Base-by-base conservation (phyloP, 2,797 vertebrate species). In the Anabacerthia variegaticeps region DNA sequence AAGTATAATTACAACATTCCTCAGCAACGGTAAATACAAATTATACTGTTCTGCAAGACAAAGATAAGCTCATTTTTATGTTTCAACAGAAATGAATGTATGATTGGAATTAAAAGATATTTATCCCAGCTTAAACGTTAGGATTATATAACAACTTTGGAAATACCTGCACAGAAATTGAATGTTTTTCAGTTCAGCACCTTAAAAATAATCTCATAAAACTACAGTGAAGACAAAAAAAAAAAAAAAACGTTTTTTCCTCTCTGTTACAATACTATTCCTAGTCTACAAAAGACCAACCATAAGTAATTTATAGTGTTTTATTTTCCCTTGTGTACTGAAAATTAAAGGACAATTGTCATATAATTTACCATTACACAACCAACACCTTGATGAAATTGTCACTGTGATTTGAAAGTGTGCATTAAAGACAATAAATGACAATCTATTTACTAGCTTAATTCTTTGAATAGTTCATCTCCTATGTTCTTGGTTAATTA, bases 21-120 rank as follows among this genome's bases (percentile, higher is more conserved):
- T 96, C 92, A 93, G 76, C 87, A 96, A 96, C 44, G 76, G 95
- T 96, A 97, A 92, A 97, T 78, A 96, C 75, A 96, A 93, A 95
- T 72, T 85, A 80, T 74, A 93, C 78, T 96, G 48, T 91, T 97
- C 96, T 98, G 97, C 79, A 75, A 95, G 96, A 96, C 90, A 96
- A 97, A 97, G 96, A 97, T 97, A 98, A 98, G 93, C 95, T 88
- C 44, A 11, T 85, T 89, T 95, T 94, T 96, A 84, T 89, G 86
- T 96, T 95, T 97, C 80, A 62, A 96, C 88, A 96, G 93, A 95
- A 96, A 92, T 6, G 24, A 90, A 78, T 67, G 37, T 62, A 94
- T 78, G 95, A 91, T 94, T 80, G 54, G n/a, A 94, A 86, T 88
- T 86, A 93, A 90, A 91, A 86, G 22, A 92, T 76, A 93, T 81